Evolutionary conservation across 2,797 vertebrate species (phyloP).

Genomic region (Scarus forsteni): DNA sequence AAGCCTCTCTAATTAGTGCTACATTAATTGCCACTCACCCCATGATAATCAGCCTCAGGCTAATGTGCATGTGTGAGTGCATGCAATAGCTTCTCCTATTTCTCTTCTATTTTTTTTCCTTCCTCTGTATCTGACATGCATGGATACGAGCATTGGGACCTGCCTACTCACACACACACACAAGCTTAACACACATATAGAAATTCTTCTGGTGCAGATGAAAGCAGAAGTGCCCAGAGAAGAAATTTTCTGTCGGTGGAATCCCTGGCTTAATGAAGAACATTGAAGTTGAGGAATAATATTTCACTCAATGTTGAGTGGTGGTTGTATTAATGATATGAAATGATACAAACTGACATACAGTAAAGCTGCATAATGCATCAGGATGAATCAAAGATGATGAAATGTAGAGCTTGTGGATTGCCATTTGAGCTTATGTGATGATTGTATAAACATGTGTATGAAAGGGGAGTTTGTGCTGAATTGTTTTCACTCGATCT

Average conservation of each 20-base stretch:
- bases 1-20: slow-evolving; percentile 78
- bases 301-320: slow-evolving; percentile 49
- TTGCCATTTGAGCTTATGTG: slow-evolving; percentile 54
- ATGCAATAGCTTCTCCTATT: not conserved
- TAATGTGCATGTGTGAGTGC: slow-evolving; percentile 30
- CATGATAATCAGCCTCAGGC: slow-evolving; percentile 71
- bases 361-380: slow-evolving; percentile 49
- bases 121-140: slow-evolving; percentile 46
- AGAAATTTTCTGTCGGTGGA: slow-evolving; percentile 50
- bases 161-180: slow-evolving; percentile 19
- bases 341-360: slow-evolving; percentile 74
- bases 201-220: slow-evolving; percentile 56
- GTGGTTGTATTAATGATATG: slow-evolving; percentile 63
- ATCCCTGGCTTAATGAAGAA: slow-evolving; percentile 70
- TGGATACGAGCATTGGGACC: slow-evolving; percentile 7
- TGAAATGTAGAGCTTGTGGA: slow-evolving; percentile 61
- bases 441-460: slow-evolving; percentile 57
- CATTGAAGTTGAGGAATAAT: slow-evolving; percentile 59
- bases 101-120: slow-evolving; percentile 3
- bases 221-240: slow-evolving; percentile 63
- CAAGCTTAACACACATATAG: slow-evolving; percentile 11
- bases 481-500: slow-evolving; percentile 71
- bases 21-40: slow-evolving; percentile 78
- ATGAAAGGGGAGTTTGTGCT: slow-evolving; percentile 44
- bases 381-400: slow-evolving; percentile 69